A percentile compares a stretch with the other conserved stretches of the same genome.
Conservation (phyloP, 2,797 vertebrate genomes). For the Tympanoctomys barrerae region DNA sequence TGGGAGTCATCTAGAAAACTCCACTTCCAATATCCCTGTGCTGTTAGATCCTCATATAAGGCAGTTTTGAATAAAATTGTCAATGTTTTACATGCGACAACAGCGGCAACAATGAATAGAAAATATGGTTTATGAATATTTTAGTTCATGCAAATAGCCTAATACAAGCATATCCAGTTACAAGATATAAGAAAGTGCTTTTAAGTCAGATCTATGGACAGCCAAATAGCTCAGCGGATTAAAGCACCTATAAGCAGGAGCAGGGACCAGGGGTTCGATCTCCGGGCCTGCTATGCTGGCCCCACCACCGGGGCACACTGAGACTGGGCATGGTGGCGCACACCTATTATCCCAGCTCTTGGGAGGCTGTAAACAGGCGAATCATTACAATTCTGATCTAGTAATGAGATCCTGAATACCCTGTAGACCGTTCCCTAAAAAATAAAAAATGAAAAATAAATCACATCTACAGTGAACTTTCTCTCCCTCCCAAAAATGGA, state of each 20-base stretch:
- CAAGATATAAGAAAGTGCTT: constrained; percentile 37
- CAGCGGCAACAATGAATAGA: constrained; percentile 20
- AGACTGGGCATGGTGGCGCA: too few species aligned
- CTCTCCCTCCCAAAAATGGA: not conserved
- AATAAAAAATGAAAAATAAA: too few species aligned
- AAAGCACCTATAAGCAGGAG: too few species aligned
- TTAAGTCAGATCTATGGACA: not conserved
- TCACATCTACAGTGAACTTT: not conserved
- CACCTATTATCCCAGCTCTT: too few species aligned
- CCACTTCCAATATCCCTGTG: not conserved
- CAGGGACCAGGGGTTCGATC: too few species aligned
- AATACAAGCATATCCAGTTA: constrained; percentile 1
- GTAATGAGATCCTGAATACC: too few species aligned
- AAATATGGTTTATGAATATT: constrained; percentile 42
- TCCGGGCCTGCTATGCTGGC: too few species aligned
- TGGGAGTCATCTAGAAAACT: not conserved
- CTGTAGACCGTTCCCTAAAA: too few species aligned
- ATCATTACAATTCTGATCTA: too few species aligned
- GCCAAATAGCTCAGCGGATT: too few species aligned
- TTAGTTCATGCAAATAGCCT: constrained; percentile 11
- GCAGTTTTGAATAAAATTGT: not conserved
- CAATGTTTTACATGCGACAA: constrained; percentile 10
- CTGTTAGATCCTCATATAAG: not conserved
- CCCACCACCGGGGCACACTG: too few species aligned
- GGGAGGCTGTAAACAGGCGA: too few species aligned